Evolutionary conservation across 2,888 invertebrate genomes (phyloP), one percentile per base, ranked within the genome.

Genomic region (Unio delphinus): DNA sequence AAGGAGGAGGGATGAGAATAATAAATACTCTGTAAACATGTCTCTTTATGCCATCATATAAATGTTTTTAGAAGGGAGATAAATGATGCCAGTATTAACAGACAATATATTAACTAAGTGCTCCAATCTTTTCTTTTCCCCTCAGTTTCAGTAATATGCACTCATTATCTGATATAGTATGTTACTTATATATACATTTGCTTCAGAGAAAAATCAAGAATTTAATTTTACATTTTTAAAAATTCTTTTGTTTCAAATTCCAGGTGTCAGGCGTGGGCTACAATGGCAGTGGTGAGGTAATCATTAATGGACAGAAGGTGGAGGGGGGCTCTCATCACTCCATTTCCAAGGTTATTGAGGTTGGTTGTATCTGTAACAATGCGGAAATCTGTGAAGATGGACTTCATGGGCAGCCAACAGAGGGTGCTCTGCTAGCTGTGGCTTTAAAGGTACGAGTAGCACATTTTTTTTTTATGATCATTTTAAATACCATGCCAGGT

Each of bases 361-460:
- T 91, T 67, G 98, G 97, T 3, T 94, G 95, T 55, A 93, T 99
- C 0, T 99, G 99, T 90, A 99, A 98, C 90, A 99, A 99, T 91
- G 98, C 99, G 1, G 92, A 94, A 63, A 95, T 99, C 54, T 94
- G 94, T 79, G 94, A 95, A 83, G 96, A 95, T 62, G 93, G 92
- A 4, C 89, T 99, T 64, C 93, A 96, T 82, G 99, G 99, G 0
- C 88, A 98, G 89, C 99, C 99, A 63, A 99, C 99, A 26, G 99
- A 99, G 92, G 99, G 99, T 78, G 99, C 99, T 0, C 90, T 99
- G 7, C 92, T 99, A 30, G 95, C 97, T 0, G 95, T 94, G 61
- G 97, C 97, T 8, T 94, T 95, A 93, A 99, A 99, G 92, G 92
- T 92, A 79, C 69, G 78, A 20, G 45, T 45, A 20, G n/a, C 28